Evolutionary conservation across 2,888 invertebrate genomes (phyloP), one percentile per base, ranked within the genome.

Genomic region (Dynastes maya): DNA sequence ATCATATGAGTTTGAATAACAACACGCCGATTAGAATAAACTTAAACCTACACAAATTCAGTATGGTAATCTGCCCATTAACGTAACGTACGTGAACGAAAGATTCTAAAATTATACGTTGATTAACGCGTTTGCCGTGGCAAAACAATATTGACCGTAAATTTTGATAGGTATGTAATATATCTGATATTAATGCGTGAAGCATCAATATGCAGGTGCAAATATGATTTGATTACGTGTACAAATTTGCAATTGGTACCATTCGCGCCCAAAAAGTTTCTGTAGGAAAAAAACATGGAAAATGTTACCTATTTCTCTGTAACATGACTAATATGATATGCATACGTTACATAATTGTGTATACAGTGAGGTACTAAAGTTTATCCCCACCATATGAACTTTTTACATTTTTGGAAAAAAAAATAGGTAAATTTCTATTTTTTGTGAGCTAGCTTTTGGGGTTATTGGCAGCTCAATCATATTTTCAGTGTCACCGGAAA

Each of bases 1-100:
- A 71, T 71, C 55, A 71, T 71, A 37, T 16, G 55, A 71, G 37
- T 71, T 71, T 71, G 55, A 71, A 71, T 58, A 58, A 71, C 53
- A 55, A 71, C 53, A 71, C 55, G n/a, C 27, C 32, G 55, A 71
- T 55, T 29, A 71, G 32, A 71, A 22, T 71, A 71, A 55, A 37
- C 71, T 71, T 55, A 55, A 53, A 55, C 68, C 68, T 51, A 68
- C 68, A 49, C 68, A 29, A 27, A 51, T 51, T 51, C 11, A 40
- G 27, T 68, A 68, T 68, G 68, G 68, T 68, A 68, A 51, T 71
- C 55, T 37, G 32, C 55, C 37, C 40, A 58, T 58, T 16, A 16
- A 16, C 16, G 16, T 37, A 55, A 32, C 55, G 16, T 13, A 37
- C 13, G 27, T 13, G 51, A 51, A 51, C 11, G 27, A 68, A 68